A percentile compares a stretch with the other conserved stretches of the same genome.
Evolutionary conservation across 2,113 vertebrate species (phyloP).

Genomic region (Geothlypis trichas): DNA sequence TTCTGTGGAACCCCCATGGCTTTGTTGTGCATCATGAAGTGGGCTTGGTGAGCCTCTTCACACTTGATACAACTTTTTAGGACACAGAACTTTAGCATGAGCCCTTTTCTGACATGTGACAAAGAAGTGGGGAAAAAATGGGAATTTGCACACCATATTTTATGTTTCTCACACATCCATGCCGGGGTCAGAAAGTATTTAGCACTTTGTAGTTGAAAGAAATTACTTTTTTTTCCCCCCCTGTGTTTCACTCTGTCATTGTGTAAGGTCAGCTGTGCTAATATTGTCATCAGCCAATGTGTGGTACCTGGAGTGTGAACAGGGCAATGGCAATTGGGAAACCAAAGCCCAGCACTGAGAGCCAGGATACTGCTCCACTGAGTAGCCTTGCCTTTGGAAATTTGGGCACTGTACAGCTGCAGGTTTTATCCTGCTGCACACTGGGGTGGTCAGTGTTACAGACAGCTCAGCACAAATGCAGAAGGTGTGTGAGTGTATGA

Average conservation of each 20-base stretch:
- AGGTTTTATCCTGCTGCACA: not conserved
- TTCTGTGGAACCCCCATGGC: not conserved
- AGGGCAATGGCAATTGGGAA: not conserved
- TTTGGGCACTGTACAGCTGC: accelerated
- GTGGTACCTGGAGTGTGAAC: not conserved
- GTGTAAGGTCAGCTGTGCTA: not conserved
- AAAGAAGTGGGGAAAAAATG: not conserved
- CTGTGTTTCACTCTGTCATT: not conserved
- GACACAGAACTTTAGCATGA: not conserved
- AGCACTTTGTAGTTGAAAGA: not conserved
- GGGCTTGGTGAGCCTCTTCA: not conserved
- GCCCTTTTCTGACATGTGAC: not conserved
- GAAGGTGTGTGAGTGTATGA: not conserved
- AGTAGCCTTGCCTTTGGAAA: not conserved
- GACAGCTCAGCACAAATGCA: not conserved
- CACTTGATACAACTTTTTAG: accelerated
- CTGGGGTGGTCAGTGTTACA: not conserved
- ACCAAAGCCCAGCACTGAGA: not conserved
- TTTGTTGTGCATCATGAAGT: not conserved
- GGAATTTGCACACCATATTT: not conserved
- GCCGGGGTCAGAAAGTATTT: not conserved
- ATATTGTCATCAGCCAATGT: not conserved
- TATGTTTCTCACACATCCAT: not conserved
- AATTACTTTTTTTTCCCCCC: accelerated
- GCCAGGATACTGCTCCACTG: not conserved